Base-by-base conservation (phyloP, 2,113 vertebrate genomes). In the Poicephalus meyeri region DNA sequence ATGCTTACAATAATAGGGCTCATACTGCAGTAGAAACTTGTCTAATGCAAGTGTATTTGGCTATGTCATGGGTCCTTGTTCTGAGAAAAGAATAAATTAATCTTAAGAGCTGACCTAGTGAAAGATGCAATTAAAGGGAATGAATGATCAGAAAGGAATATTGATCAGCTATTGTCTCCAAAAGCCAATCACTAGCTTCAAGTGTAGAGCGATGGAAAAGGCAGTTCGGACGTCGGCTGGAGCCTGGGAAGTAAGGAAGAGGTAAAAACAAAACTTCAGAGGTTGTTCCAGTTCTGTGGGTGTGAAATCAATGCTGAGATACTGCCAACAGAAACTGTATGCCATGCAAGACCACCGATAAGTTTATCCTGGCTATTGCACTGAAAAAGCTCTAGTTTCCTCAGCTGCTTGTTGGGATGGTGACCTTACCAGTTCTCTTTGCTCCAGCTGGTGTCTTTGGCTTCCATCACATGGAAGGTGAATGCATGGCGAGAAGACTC, bases 401-500 rank as follows among this genome's bases (percentile, higher is more conserved):
- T 29, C 17, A 26, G 69, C 11, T 46, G 20, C 37, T 20, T 5
- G 23, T 31, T 23, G 31, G 41, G 39, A 44, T 21, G n/a, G 31
- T 1, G 3, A 6, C 50, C 72, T 70, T 97, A 99, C 99, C 99
- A 99, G 98, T 99, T 99, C 46, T 99, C 98, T 0, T 98, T 97
- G 97, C 98, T 99, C 99, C 99, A 99, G 76, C 35, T 47, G 2
- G 99, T 98, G 88, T 97, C 98, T 63, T 98, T 91, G 3, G 98
- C 97, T 58, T 99, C 99, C 99, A 99, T 99, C 68, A 99, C 76
- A 8, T 99, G 99, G 98, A 99, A 99, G 24, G 99, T 98, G 91
- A 99, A 99, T 11, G 83, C 99, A 0, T 99, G 99, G 39, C 99
- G 99, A 1, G 99, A 99, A 11, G 46, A 76, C 13, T 96, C 86